Evolutionary conservation across 2,113 vertebrate genomes (phyloP), one percentile per base, ranked within the genome.

Genomic region (Todiramphus saurophagus): DNA sequence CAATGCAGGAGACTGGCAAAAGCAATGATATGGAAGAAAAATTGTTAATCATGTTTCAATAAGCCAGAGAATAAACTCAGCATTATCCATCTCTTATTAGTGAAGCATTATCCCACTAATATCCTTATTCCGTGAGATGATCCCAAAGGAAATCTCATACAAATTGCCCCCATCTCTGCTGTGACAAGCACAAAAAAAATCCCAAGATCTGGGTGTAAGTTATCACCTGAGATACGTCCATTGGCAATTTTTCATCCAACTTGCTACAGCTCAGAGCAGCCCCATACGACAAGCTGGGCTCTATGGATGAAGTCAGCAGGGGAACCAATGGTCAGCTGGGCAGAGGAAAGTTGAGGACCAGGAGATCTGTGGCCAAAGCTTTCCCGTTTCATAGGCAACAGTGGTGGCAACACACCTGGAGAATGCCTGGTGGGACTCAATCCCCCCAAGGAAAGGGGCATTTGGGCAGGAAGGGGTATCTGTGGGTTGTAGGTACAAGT

Each of bases 371-470:
- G n/a, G 33, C 41, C 59, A 77, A 16, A 82, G 24, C 28, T 76
- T 37, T 69, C 17, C 51, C 33, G 4, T 63, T 43, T 70, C 6
- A 7, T 27, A 23, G 44, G 44, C 24, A 46, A 7, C 35, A 21
- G 13, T 31, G 56, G 33, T 64, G 48, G 43, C 51, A 69, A 35
- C 44, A 44, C 3, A 4, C 4, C 50, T 50, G 15, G 21, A 0
- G 0, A 39, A 23, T 19, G 39, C 51, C 33, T 63, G 13, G 21
- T 50, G 41, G 17, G 89, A 43, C 48, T 59, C 37, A 64, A 18
- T 30, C 41, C 66, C 19, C 1, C 0, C 0, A 43, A 46, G 33
- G 21, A 25, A 82, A 46, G 24, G 33, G 11, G 7, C 1, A 4
- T 77, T 56, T 33, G 48, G 60, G 56, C 73, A 83, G 79, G 51